Evolutionary conservation across 2,113 vertebrate genomes (phyloP), one percentile per base, ranked within the genome.

Genomic region (Chloropsis cyanopogon): DNA sequence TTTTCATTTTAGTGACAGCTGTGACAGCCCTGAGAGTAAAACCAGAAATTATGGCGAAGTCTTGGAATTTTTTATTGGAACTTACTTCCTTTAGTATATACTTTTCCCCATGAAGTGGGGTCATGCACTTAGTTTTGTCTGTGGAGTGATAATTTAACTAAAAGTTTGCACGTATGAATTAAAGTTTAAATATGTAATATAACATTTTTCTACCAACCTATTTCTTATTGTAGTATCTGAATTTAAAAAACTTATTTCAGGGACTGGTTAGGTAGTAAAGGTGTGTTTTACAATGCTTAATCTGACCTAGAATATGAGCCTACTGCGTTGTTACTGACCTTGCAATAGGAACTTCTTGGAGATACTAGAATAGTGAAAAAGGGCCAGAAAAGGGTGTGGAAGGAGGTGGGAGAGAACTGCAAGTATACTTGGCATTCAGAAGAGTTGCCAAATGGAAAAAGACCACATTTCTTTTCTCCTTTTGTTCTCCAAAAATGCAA

Each of bases 311-410:
- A 82, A 73, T 78, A 42, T 69, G 64, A 92, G 28, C 61, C 31
- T 71, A 17, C 17, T 54, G 82, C 71, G 47, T 66, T 50, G 6
- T 73, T 91, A 50, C 37, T 92, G 93, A 88, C 82, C 82, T 56
- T 56, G 60, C 89, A 92, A 6, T 59, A 76, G 60, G 35, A 88
- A 28, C 52, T 93, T 88, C 70, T 53, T 64, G 44, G 85, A 56
- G 79, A 83, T 77, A 16, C 0, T 57, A 7, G 68, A 80, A 52
- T 52, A 94, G 54, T 73, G 57, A 80, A 76, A 81, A 88, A 95
- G 90, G 77, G 89, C 35, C 46, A 91, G 89, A 81, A 78, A 3
- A 89, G 95, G 93, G 85, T 95, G 94, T 95, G 90, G 92, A 94
- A 73, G 50, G 66, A 92, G 93, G 87, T 90, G 88, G 90, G 85